A percentile compares a stretch with the other conserved stretches of the same genome.
phyloP scores from a whole-genome alignment of 2,797 vertebrate species.

The Lycodopsis pacificus region DNA sequence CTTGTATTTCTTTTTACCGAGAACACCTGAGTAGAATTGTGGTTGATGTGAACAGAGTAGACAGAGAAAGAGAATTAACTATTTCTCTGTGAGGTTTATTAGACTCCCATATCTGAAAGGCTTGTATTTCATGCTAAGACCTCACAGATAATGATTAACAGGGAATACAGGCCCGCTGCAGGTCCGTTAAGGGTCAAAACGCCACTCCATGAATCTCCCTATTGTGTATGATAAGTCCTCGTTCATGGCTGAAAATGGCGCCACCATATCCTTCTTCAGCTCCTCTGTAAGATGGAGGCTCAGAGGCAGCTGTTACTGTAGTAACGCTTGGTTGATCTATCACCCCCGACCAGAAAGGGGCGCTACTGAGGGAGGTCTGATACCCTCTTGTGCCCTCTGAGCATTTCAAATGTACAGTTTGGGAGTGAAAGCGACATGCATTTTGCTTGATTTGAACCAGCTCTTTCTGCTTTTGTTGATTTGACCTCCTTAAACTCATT shows the following conservation, averaged over 20 bases:
- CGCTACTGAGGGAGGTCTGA: conserved; percentile 74
- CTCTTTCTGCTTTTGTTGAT: conserved; percentile 51
- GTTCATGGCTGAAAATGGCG: conserved; percentile 75
- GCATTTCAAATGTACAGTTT: conserved; percentile 27
- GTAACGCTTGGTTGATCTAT: conserved; percentile 66
- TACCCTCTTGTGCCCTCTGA: conserved; percentile 43
- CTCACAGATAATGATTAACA: neutral
- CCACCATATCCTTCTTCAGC: conserved; percentile 63
- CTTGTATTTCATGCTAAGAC: conserved; percentile 26
- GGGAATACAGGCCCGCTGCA: conserved; percentile 1
- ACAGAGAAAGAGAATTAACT: conserved; percentile 3
- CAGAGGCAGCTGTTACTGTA: conserved; percentile 79
- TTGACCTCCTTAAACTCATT: conserved; percentile 66
- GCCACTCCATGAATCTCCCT: conserved; percentile 4
- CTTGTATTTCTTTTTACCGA: conserved; percentile 27
- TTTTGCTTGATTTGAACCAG: conserved; percentile 50
- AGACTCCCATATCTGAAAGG: neutral
- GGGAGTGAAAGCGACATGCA: conserved; percentile 28
- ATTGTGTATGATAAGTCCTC: conserved; percentile 23
- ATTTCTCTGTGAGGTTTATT: conserved; percentile 1
- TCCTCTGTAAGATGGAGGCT: conserved; percentile 80
- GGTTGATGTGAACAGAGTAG: conserved; percentile 28
- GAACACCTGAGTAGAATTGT: conserved; percentile 41
- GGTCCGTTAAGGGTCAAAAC: conserved; percentile 24
- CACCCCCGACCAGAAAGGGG: conserved; percentile 77